A percentile compares a stretch with the other conserved stretches of the same genome.
Evolutionary conservation across 2,888 invertebrate species (phyloP).

Genomic region (Matsumyia berberina): DNA sequence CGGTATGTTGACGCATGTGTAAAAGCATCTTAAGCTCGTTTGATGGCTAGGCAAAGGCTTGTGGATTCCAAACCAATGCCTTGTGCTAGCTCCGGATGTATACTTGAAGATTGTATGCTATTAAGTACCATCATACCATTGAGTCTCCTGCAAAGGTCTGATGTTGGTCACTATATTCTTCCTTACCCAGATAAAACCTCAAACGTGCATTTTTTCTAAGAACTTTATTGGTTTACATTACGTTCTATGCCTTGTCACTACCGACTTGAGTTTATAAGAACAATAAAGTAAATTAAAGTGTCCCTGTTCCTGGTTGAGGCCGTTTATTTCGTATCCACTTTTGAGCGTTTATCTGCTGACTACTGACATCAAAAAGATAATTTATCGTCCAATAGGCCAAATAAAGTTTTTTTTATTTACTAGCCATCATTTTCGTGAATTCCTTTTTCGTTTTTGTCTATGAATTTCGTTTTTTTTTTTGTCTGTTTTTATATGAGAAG

Average conservation of each 20-base stretch:
- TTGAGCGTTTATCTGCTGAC: conserved; percentile 33
- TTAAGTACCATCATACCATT: no score
- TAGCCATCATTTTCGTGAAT: conserved; percentile 50
- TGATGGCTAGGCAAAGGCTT: no score
- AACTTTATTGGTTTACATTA: background rate
- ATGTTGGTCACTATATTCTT: no score
- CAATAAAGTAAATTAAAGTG: conserved; percentile 10
- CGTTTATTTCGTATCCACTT: conserved; percentile 34
- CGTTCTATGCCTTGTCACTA: conserved; percentile 7
- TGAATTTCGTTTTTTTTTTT: background rate
- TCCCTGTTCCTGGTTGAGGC: conserved; percentile 3
- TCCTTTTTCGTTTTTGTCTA: conserved; percentile 8
- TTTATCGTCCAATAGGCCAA: conserved; percentile 45
- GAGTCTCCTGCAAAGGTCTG: no score
- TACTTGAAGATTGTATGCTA: no score
- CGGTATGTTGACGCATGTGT: no score
- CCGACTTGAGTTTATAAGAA: conserved; percentile 11
- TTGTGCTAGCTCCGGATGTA: no score
- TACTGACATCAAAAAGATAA: conserved; percentile 57
- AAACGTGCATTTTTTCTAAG: background rate
- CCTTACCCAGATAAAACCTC: background rate
- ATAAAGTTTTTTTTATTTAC: conserved; percentile 58
- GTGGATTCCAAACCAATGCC: no score
- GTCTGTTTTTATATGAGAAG: conserved; percentile 37
- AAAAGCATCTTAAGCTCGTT: no score